phyloP scores from a whole-genome alignment of 1,140 invertebrate genomes.

The Heliconius nattereri region DNA sequence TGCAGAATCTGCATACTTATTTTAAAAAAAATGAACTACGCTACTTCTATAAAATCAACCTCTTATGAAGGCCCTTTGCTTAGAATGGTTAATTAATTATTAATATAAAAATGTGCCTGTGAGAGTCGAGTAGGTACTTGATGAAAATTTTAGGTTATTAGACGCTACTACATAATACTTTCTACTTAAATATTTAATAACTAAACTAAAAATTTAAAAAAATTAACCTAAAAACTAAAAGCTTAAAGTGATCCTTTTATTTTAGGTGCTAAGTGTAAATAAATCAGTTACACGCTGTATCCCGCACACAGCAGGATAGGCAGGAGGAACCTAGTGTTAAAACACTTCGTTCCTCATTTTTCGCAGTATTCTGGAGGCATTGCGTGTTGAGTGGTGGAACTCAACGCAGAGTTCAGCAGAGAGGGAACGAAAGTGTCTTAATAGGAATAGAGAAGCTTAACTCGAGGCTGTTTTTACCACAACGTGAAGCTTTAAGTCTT shows the following conservation, averaged over 20 bases:
- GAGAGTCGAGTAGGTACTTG: not conserved
- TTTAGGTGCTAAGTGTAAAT: too few species aligned
- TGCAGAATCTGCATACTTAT: conserved; percentile 11
- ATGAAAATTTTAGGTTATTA: not conserved
- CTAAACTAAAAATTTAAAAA: not conserved
- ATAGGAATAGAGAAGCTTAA: too few species aligned
- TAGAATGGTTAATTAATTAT: not conserved
- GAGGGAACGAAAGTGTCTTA: too few species aligned
- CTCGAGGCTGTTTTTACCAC: too few species aligned
- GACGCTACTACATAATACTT: not conserved
- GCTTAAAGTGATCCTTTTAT: too few species aligned
- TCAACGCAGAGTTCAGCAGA: too few species aligned
- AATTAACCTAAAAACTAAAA: not conserved
- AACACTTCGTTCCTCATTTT: too few species aligned
- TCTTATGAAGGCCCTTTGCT: not conserved
- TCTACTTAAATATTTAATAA: not conserved
- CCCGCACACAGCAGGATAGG: too few species aligned
- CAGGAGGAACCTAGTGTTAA: too few species aligned
- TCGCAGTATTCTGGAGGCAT: too few species aligned
- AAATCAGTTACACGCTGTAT: too few species aligned
- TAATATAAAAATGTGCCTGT: not conserved
- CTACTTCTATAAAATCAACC: not conserved
- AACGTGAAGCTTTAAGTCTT: not conserved
- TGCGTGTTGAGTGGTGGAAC: too few species aligned
- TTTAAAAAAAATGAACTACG: not conserved